Evolutionary conservation across 2,113 vertebrate genomes (phyloP).

Genomic region (Rhizomys pruinosus): DNA sequence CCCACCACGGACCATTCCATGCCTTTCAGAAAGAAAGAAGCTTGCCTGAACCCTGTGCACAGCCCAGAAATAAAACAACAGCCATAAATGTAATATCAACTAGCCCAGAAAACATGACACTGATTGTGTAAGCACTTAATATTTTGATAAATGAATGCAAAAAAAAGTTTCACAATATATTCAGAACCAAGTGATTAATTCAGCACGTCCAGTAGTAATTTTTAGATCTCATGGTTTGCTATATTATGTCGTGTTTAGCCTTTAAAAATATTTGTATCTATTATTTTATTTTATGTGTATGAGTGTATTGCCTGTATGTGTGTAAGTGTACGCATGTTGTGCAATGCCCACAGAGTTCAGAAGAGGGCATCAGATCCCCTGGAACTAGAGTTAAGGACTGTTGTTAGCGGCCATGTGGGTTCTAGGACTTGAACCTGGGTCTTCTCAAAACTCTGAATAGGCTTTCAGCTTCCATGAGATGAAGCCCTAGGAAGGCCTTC

Average conservation of each 20-base stretch:
- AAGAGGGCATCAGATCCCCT: too few species aligned
- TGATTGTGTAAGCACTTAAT: neutral
- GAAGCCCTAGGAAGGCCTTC: neutral
- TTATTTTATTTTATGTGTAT: too few species aligned
- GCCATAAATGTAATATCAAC: neutral
- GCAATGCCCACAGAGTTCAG: too few species aligned
- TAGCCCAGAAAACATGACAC: neutral
- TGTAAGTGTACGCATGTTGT: too few species aligned
- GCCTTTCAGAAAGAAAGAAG: neutral
- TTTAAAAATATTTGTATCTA: too few species aligned
- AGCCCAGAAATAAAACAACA: neutral
- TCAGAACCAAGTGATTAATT: neutral
- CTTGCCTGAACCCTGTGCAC: neutral
- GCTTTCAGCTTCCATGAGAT: neutral
- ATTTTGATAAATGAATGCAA: conserved; percentile 19
- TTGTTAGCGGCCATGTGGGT: too few species aligned
- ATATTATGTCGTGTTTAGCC: too few species aligned
- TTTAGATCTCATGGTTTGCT: neutral
- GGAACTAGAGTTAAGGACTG: too few species aligned
- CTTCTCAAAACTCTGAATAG: neutral
- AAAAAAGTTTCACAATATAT: conserved; percentile 1
- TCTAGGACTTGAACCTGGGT: too few species aligned
- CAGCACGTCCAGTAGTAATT: neutral
- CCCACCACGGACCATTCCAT: neutral
- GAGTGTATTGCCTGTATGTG: too few species aligned